These are phyloP conservation scores for Megaustenia siamemsis DNA, from an alignment of 2,888 invertebrate genomes.

Conservation along the genomic window DNA sequence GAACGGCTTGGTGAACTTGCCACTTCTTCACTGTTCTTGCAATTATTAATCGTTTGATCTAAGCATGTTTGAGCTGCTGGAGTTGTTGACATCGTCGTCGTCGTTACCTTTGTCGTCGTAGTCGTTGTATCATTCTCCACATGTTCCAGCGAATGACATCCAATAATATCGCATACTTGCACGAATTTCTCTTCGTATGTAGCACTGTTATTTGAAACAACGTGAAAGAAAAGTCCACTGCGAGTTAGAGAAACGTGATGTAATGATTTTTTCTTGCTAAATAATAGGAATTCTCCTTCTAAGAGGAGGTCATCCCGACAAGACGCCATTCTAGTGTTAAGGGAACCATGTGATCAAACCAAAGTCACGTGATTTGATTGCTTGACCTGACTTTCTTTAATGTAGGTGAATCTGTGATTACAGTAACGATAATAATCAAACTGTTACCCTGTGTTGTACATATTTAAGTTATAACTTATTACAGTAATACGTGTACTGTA, in stretches of 20 bases:
- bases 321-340: constrained; percentile 63
- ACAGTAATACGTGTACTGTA: too few relatives aligned
- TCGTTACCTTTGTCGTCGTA: not conserved
- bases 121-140: not conserved
- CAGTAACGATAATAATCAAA: too few relatives aligned
- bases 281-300: constrained; percentile 66
- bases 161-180: constrained; percentile 74
- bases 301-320: constrained; percentile 63
- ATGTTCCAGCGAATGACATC: constrained; percentile 72
- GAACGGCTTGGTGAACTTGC: not conserved
- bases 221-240: constrained; percentile 63
- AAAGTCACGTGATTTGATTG: constrained; percentile 33
- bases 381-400: too few relatives aligned
- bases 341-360: constrained; percentile 55
- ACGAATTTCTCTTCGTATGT: constrained; percentile 62
- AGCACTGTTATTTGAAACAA: constrained; percentile 56
- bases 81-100: too few relatives aligned
- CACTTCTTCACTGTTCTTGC: not conserved
- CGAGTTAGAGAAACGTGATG: constrained; percentile 66
- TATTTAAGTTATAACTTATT: too few relatives aligned
- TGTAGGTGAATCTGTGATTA: too few relatives aligned
- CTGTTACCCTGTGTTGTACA: too few relatives aligned
- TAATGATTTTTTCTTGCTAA: constrained; percentile 63
- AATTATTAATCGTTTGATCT: not conserved
- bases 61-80: too few relatives aligned